Conservation (phyloP, 2,888 invertebrate genomes). For the Melanchra persicariae region DNA sequence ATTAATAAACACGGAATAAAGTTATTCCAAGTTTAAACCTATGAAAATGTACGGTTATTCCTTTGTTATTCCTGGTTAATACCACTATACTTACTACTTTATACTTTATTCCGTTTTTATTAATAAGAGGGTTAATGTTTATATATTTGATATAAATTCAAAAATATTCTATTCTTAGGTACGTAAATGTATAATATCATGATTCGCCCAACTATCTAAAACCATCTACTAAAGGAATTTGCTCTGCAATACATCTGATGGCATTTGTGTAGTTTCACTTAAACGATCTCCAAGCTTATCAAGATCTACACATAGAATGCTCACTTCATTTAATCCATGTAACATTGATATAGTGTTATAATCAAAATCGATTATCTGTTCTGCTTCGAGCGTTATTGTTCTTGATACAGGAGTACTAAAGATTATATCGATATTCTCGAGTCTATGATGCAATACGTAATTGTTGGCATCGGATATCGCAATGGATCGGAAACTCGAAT, state of each 20-base stretch:
- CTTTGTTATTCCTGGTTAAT: too few species aligned
- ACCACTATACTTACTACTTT: too few species aligned
- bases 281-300: constrained; percentile 37
- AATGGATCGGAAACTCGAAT: constrained; percentile 34
- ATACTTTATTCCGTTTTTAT: too few species aligned
- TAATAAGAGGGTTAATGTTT: too few species aligned
- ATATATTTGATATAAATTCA: too few species aligned
- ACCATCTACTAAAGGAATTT: neutral
- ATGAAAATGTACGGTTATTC: too few species aligned
- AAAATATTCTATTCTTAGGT: neutral
- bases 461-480: constrained; percentile 47
- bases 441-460: constrained; percentile 57
- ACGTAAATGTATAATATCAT: neutral
- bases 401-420: constrained; percentile 46
- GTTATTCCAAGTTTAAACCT: too few species aligned
- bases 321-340: constrained; percentile 55
- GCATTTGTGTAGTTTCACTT: constrained; percentile 26
- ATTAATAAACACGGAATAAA: too few species aligned
- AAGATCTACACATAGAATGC: constrained; percentile 28
- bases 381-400: constrained; percentile 61
- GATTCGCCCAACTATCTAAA: neutral
- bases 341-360: constrained; percentile 56
- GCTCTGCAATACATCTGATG: constrained; percentile 9
- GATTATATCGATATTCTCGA: constrained; percentile 50
- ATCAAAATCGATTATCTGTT: constrained; percentile 65